Conservation (phyloP, 2,113 vertebrate species). For the Vulpes ferrilata region DNA sequence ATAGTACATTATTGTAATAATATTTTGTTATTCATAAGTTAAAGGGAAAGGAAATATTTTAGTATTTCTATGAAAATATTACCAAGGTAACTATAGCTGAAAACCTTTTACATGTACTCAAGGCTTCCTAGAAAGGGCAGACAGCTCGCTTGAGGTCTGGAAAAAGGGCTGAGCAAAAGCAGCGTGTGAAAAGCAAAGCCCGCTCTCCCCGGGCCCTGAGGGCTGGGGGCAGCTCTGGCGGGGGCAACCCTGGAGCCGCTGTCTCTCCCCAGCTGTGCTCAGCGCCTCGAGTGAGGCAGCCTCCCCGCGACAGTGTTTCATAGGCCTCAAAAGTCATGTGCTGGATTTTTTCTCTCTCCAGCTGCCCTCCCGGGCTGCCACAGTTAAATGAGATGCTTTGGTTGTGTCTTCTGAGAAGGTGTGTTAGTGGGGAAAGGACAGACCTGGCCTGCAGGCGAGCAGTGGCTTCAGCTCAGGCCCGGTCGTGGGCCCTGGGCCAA, state of each 20-base stretch:
- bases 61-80: neutral
- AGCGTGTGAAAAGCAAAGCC: neutral
- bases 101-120: neutral
- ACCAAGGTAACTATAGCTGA: neutral
- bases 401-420: conserved; percentile 85
- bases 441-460: conserved; percentile 92
- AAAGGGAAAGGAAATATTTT: neutral
- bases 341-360: neutral
- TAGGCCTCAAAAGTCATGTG: fast-evolving
- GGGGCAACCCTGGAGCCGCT: neutral
- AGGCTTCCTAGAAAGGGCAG: neutral
- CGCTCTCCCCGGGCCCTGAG: neutral
- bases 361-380: neutral
- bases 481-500: conserved; percentile 93
- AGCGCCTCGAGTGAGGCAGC: neutral
- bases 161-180: neutral
- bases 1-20: neutral
- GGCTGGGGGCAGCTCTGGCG: neutral
- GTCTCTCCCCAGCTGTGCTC: fast-evolving
- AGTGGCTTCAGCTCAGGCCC: conserved; percentile 90
- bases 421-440: conserved; percentile 96
- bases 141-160: neutral
- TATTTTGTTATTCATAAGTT: neutral
- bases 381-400: neutral
- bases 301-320: fast-evolving